Conservation (phyloP, 1,140 invertebrate genomes). For the Saxidomus purpurata region DNA sequence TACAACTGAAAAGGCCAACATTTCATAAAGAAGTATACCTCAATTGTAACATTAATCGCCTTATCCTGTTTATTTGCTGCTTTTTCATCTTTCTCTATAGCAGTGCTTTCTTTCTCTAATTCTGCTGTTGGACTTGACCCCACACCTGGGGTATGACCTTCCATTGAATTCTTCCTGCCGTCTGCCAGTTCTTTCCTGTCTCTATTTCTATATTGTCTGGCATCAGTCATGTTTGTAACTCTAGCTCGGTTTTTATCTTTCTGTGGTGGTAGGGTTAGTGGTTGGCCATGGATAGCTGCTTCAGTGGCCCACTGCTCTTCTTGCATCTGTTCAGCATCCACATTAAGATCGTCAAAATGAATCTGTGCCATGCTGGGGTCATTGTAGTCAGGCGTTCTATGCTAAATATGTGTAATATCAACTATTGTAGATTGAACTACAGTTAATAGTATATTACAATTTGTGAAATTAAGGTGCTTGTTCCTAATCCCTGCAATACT, state of each 20-base stretch:
- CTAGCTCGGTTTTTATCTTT: constrained; percentile 53
- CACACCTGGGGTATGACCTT: constrained; percentile 60
- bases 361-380: constrained; percentile 20
- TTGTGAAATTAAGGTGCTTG: too few species aligned
- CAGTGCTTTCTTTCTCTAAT: constrained; percentile 29
- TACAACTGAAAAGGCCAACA: too few species aligned
- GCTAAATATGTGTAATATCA: constrained; percentile 1
- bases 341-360: constrained; percentile 27
- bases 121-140: constrained; percentile 61
- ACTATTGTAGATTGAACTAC: too few species aligned
- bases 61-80: background rate
- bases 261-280: constrained; percentile 56
- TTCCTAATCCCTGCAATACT: too few species aligned
- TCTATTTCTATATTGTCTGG: background rate
- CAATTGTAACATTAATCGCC: background rate
- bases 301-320: constrained; percentile 59
- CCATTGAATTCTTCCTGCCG: constrained; percentile 17
- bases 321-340: constrained; percentile 41
- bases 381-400: constrained; percentile 1
- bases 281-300: constrained; percentile 38
- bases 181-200: constrained; percentile 9
- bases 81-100: background rate
- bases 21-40: background rate
- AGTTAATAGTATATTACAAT: too few species aligned
- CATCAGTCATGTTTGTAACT: background rate